Evolutionary conservation across 2,113 vertebrate species (phyloP).

Genomic region (Hippocampus barbouri): DNA sequence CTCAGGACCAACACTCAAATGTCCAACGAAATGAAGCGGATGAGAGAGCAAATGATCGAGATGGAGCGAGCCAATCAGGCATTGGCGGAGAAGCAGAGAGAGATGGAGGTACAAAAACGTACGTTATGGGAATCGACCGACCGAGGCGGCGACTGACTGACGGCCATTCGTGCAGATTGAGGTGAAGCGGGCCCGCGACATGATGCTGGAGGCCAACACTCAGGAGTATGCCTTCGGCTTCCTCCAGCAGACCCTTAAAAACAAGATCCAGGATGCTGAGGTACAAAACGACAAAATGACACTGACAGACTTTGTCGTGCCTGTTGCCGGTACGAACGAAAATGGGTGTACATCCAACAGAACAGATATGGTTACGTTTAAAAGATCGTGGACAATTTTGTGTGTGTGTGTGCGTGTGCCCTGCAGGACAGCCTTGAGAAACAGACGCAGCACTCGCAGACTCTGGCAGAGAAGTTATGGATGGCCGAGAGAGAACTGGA

Average conservation of each 20-base stretch:
- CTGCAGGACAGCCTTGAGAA: conserved; percentile 73
- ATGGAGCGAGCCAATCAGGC: conserved; percentile 61
- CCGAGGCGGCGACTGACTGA: neutral
- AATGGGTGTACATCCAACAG: too few relatives aligned
- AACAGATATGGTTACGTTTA: neutral
- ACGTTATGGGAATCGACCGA: too few relatives aligned
- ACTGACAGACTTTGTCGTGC: neutral
- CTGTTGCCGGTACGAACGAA: neutral
- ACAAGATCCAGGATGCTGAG: conserved; percentile 73
- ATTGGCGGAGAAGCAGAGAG: conserved; percentile 48
- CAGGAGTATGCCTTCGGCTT: conserved; percentile 78
- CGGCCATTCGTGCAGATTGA: conserved; percentile 52
- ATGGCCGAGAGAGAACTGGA: conserved; percentile 68
- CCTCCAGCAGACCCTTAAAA: conserved; percentile 74
- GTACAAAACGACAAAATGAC: conserved; percentile 27
- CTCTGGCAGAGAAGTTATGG: conserved; percentile 73
- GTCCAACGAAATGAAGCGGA: conserved; percentile 64
- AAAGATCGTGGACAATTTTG: neutral
- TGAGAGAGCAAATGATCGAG: conserved; percentile 65
- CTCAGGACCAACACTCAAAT: conserved; percentile 69
- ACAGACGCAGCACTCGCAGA: conserved; percentile 59
- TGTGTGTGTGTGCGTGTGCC: conserved; percentile 5
- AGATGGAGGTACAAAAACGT: conserved; percentile 65
- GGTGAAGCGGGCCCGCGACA: conserved; percentile 67
- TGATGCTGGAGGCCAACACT: conserved; percentile 76